Evolutionary conservation across 2,888 invertebrate genomes (phyloP), one percentile per base, ranked within the genome.

Genomic region (Odontothrips loti): DNA sequence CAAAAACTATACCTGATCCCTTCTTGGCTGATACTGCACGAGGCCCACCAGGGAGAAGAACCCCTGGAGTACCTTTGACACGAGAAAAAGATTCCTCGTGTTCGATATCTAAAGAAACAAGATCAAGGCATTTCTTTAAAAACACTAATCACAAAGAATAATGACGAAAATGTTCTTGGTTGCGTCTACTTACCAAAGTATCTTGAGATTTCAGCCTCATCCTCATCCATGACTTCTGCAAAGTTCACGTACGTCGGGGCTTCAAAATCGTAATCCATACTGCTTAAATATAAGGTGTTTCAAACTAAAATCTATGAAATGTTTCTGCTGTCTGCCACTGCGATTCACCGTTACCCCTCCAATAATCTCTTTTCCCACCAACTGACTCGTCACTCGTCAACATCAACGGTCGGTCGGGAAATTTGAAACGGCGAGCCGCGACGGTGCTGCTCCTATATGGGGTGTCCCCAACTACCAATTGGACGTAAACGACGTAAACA

Each of bases 1-100:
- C 11, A 10, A 27, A 12, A 23, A 75, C 1, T 75, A 27, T 23
- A 75, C 68, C 68, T 75, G 68, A 75, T 27, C 23, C 68, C 23
- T 75, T 75, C 27, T 75, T 75, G 12, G 68, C 68, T 23, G 68
- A 75, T n/a, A 51, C 17, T 68, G 68, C 68, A 23, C 68, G 68
- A n/a, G 27, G 68, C 1, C 68, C 68, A 27, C 23, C 68, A 0
- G 68, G 68, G 1, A 75, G 68, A 75, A 75, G 9, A 27, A 27
- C 68, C 0, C 68, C 68, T 1, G 68, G 68, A 75, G 68, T 75
- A 4, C 68, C 68, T 27, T 75, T 75, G 23, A 27, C 9, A 0
- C 68, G 10, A 11, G 68, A 27, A 12, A 75, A 27, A 27, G 68
- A 75, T 12, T 75, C 68, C 27, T 75, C 68, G 27, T 75, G 68